Evolutionary conservation across 2,888 invertebrate species (phyloP).

Genomic region (Anagyrus pseudococci): DNA sequence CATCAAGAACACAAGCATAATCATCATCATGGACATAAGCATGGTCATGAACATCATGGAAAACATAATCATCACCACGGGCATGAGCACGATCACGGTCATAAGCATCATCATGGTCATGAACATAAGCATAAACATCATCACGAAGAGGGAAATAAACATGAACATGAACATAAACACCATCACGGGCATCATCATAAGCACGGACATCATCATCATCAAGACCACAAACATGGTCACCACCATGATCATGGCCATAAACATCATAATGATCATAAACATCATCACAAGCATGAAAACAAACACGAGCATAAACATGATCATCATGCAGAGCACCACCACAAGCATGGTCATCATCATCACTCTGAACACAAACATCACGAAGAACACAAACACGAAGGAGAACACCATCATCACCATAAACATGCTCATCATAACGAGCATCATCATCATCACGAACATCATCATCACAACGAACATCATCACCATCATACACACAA

Average conservation of each 20-base stretch:
- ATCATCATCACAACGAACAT: conserved; percentile 35
- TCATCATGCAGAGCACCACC: conserved; percentile 28
- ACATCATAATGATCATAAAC: conserved; percentile 28
- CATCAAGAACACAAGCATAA: conserved; percentile 21
- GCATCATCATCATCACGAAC: conserved; percentile 38
- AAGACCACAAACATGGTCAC: conserved; percentile 32
- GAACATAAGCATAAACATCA: conserved; percentile 21
- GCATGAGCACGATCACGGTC: conserved; percentile 25
- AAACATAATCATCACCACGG: conserved; percentile 21
- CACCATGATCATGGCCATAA: conserved; percentile 28
- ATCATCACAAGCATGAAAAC: conserved; percentile 28
- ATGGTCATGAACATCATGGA: conserved; percentile 21
- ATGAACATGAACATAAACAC: conserved; percentile 27
- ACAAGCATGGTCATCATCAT: conserved; percentile 37
- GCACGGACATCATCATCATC: conserved; percentile 25
- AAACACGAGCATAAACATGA: conserved; percentile 31
- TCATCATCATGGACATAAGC: conserved; percentile 27
- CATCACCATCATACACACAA: conserved; percentile 35
- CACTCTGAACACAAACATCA: conserved; percentile 35
- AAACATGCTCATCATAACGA: conserved; percentile 35
- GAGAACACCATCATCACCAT: conserved; percentile 37
- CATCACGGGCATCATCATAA: conserved; percentile 26
- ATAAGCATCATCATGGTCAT: conserved; percentile 8
- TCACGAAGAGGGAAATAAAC: conserved; percentile 25
- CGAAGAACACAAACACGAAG: conserved; percentile 35